Base-by-base conservation (phyloP, 2,888 invertebrate species). In the Oscheius sp. region DNA sequence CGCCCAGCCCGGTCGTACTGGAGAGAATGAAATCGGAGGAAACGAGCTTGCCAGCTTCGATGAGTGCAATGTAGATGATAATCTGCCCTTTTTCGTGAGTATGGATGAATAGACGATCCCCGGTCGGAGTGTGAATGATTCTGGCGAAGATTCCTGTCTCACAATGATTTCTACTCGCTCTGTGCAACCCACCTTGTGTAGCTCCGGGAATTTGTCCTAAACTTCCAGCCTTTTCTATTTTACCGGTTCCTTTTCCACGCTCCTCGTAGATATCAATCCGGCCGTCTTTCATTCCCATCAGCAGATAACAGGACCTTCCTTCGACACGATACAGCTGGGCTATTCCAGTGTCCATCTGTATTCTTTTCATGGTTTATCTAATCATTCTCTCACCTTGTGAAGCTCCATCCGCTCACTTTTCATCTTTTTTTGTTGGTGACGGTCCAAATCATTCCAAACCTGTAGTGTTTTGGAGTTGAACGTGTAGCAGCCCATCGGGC, bases 351-450 rank as follows among this genome's bases (percentile, higher is more conserved):
- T 74, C 74, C 63, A 60, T 70, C 74, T 74, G 32, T 35, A 13
- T 7, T 7, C n/a, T 35, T 50, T 65, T 65, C 48, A 37, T 53
- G 48, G 63, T 21, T 35, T 5, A n/a, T 11, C 32, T 42, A 13
- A 63, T 42, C 2, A 5, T 21, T 13, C 58, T 32, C 53, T 21
- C 42, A 73, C 73, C 50, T 66, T 74, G 51, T 70, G 68, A 1
- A 82, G 65, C 59, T 82, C 78, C 82, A 82, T 82, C 58, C 82
- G n/a, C 68, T 82, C 82, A 73, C 79, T 80, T 58, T 82, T 82
- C 75, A 82, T 70, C 58, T 82, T 82, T 55, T 82, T 82, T 70
- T 82, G 82, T 62, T 82, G 82, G 59, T 82, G 82, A n/a, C 82
- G 70, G 72, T 82, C 82, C 72, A 82, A 68, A 73, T 82, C 82